Evolutionary conservation across 2,888 invertebrate genomes (phyloP).

Genomic region (Callyntrura sp.): DNA sequence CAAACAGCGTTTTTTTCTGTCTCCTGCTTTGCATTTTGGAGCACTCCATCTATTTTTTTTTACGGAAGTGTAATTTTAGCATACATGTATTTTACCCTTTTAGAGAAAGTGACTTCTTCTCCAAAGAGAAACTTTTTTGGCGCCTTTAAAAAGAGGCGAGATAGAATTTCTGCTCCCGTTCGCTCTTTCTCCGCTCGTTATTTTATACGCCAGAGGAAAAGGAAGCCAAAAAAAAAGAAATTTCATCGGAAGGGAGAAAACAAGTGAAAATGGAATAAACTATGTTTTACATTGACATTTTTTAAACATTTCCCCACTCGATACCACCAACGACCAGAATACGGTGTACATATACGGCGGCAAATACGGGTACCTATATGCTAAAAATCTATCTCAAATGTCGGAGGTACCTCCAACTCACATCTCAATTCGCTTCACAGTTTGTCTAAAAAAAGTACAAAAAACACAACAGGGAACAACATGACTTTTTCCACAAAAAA

Average conservation of each 20-base stretch:
- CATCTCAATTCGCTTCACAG: too few species aligned
- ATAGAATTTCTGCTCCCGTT: not conserved
- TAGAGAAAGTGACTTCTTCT: not conserved
- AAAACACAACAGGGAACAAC: too few species aligned
- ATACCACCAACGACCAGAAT: not conserved
- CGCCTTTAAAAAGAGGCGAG: conserved; percentile 4
- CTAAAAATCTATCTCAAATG: too few species aligned
- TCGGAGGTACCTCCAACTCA: too few species aligned
- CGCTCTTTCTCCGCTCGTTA: conserved; percentile 41
- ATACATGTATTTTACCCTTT: conserved; percentile 9
- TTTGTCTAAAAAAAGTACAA: too few species aligned
- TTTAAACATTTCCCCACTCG: not conserved
- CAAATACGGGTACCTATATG: too few species aligned
- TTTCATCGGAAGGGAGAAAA: conserved; percentile 25
- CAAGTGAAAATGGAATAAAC: conserved; percentile 35
- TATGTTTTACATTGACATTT: conserved; percentile 17
- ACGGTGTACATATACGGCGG: too few species aligned
- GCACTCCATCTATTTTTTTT: conserved; percentile 34
- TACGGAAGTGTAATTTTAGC: conserved; percentile 63
- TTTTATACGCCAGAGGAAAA: conserved; percentile 35
- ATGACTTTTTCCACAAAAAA: too few species aligned
- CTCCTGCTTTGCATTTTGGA: not conserved
- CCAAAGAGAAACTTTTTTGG: not conserved
- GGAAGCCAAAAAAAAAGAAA: not conserved
- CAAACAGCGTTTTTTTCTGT: not conserved